Evolutionary conservation across 2,888 invertebrate genomes (phyloP).

Genomic region (Rhopalosiphum nymphaeae): DNA sequence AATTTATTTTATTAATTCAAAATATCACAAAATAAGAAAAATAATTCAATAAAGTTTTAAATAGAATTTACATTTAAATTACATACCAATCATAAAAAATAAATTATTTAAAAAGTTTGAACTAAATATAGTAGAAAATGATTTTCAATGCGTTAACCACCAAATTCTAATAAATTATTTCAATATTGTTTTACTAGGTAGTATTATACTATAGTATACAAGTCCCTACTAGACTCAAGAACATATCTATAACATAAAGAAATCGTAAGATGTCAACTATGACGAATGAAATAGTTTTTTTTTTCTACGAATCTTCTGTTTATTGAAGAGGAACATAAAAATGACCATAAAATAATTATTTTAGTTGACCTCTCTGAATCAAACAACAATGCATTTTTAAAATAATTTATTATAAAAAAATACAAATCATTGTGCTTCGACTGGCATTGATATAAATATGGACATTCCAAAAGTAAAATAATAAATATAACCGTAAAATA

Average conservation of each 20-base stretch:
- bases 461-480: neutral
- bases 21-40: neutral
- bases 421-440: slow-evolving; percentile 13
- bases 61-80: neutral
- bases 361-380: neutral
- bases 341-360: slow-evolving; percentile 44
- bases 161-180: neutral
- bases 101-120: neutral
- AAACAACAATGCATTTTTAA: neutral
- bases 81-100: neutral
- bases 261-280: slow-evolving; percentile 39
- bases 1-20: neutral
- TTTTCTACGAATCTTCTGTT: slow-evolving; percentile 20
- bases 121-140: neutral
- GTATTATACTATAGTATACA: neutral
- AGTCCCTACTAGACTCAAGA: neutral
- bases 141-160: neutral
- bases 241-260: neutral
- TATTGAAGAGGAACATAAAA: slow-evolving; percentile 35
- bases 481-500: neutral
- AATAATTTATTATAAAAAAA: slow-evolving; percentile 27
- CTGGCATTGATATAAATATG: neutral
- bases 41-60: neutral
- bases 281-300: slow-evolving; percentile 36
- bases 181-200: neutral